These are phyloP conservation scores for Tyria jacobaeae DNA, from an alignment of 2,888 invertebrate species.

Conservation along the genomic window DNA sequence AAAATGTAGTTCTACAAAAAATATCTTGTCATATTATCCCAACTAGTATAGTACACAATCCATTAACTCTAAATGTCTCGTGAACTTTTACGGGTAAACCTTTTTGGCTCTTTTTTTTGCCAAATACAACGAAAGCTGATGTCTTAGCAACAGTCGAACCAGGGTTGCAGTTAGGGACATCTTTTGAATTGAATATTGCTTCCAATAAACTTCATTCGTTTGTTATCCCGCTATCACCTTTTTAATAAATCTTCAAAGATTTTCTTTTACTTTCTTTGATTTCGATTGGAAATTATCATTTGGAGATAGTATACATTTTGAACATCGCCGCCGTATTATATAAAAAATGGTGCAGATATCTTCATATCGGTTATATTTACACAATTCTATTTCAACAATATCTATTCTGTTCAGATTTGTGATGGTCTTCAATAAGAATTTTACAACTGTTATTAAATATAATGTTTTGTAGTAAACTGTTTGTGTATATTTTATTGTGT, in stretches of 20 bases:
- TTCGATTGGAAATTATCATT: no score
- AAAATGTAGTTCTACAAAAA: neutral
- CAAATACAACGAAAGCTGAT: no score
- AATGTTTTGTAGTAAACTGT: constrained; percentile 13
- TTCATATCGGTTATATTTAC: no score
- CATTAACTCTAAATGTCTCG: neutral
- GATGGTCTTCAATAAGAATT: constrained; percentile 2
- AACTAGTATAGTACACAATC: neutral
- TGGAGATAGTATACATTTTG: neutral
- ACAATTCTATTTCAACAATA: neutral
- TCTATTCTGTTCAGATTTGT: constrained; percentile 3
- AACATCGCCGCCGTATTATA: neutral
- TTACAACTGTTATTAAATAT: constrained; percentile 11
- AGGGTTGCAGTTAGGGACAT: no score
- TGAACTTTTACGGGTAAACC: neutral
- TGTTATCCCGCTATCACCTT: neutral
- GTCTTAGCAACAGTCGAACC: neutral
- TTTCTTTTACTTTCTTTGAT: no score
- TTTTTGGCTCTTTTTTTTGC: no score
- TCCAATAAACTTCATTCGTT: no score
- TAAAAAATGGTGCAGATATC: neutral
- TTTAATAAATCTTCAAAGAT: neutral
- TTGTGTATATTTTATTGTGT: neutral
- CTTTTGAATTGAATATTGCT: no score
- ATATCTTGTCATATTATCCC: neutral